Evolutionary conservation across 2,888 invertebrate species (phyloP).

Genomic region (Nomada fabriciana): DNA sequence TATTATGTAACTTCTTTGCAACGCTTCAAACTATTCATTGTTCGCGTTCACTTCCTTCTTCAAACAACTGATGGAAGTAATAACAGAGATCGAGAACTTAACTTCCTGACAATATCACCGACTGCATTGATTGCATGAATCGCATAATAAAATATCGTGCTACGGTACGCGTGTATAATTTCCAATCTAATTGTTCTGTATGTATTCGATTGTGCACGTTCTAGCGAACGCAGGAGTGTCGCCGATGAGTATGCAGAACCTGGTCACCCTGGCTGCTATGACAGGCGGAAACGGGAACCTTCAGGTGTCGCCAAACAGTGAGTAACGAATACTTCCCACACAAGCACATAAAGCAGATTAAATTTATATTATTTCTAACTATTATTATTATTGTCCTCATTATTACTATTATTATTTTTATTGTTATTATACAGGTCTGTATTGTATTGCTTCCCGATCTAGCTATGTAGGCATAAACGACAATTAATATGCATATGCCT

Average conservation of each 20-base stretch:
- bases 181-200: constrained; percentile 9
- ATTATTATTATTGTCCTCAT: background rate
- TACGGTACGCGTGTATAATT: background rate
- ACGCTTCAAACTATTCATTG: no score
- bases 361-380: background rate
- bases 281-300: constrained; percentile 86
- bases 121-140: background rate
- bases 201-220: constrained; percentile 56
- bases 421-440: background rate
- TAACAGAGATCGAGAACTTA: no score
- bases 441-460: background rate
- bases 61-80: no score
- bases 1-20: no score
- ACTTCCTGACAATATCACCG: no score
- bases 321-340: constrained; percentile 71
- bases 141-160: background rate
- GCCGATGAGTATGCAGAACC: constrained; percentile 95
- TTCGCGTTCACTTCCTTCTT: no score
- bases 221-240: constrained; percentile 84
- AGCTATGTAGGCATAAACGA: background rate
- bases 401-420: background rate
- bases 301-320: constrained; percentile 86
- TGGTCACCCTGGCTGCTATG: constrained; percentile 95
- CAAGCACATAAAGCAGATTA: constrained; percentile 8
- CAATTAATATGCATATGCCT: constrained; percentile 1